Percentiles rank a stretch among this genome's conserved stretches.
These are phyloP conservation scores for Isurus oxyrinchus DNA, from an alignment of 2,113 vertebrate genomes.

Conservation along the genomic window DNA sequence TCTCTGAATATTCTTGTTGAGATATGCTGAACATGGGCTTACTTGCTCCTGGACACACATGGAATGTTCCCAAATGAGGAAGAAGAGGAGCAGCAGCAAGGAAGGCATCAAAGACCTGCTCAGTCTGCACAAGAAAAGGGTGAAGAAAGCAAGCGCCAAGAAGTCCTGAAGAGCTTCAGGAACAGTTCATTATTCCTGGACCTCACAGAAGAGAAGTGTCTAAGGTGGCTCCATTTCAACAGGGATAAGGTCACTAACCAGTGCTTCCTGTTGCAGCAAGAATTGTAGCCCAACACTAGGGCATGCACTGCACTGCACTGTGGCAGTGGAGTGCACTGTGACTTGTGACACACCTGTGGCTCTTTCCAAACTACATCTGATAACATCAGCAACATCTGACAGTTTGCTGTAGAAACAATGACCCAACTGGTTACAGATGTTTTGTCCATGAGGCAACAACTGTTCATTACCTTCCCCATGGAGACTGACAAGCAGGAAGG, in stretches of 20 bases:
- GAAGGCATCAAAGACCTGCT: too few species aligned
- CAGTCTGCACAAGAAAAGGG: background rate
- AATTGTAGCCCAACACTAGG: background rate
- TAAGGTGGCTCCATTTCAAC: background rate
- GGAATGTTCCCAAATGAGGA: background rate
- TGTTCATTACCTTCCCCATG: background rate
- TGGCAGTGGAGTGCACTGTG: background rate
- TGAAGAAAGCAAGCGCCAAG: background rate
- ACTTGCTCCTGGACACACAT: too few species aligned
- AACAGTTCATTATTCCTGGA: background rate
- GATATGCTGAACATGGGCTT: too few species aligned
- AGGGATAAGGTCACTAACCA: background rate
- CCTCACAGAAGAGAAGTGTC: background rate
- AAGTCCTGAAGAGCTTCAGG: background rate
- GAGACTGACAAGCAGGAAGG: background rate
- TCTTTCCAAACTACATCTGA: background rate
- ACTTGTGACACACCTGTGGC: background rate
- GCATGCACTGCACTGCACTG: background rate
- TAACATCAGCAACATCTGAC: background rate
- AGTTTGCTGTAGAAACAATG: background rate
- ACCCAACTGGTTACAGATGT: background rate
- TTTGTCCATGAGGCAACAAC: background rate
- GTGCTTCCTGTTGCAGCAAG: background rate
- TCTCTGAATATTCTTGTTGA: too few species aligned
- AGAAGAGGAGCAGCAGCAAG: background rate